Evolutionary conservation across 1,140 invertebrate genomes (phyloP).

Genomic region (Halyomorpha halys): DNA sequence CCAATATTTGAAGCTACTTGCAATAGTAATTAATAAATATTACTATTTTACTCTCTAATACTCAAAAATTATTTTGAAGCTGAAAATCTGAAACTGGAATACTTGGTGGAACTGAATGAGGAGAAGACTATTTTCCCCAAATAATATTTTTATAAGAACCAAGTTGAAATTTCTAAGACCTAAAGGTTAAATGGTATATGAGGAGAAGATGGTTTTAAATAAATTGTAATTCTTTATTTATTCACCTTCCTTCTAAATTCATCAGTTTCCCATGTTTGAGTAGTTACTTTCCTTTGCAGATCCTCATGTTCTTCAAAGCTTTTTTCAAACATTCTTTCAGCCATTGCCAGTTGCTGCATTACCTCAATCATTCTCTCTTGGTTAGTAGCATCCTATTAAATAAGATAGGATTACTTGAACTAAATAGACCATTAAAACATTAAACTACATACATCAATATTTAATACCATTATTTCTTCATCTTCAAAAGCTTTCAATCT

Average conservation of each 20-base stretch:
- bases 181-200: no score
- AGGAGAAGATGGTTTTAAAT: no score
- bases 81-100: no score
- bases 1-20: no score
- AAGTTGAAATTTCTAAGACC: no score
- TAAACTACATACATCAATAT: background rate
- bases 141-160: no score
- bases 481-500: constrained; percentile 34
- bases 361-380: constrained; percentile 52
- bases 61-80: no score
- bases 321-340: constrained; percentile 52
- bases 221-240: no score
- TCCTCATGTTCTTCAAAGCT: constrained; percentile 56
- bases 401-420: background rate
- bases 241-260: constrained; percentile 60
- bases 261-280: constrained; percentile 56
- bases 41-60: no score
- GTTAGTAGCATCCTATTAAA: constrained; percentile 36
- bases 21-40: no score
- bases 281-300: constrained; percentile 51
- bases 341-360: constrained; percentile 47
- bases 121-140: no score
- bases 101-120: no score
- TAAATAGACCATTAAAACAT: constrained; percentile 6
- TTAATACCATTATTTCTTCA: constrained; percentile 35